Evolutionary conservation across 2,888 invertebrate species (phyloP), one percentile per base, ranked within the genome.

Genomic region (Phragmatobia fuliginosa): DNA sequence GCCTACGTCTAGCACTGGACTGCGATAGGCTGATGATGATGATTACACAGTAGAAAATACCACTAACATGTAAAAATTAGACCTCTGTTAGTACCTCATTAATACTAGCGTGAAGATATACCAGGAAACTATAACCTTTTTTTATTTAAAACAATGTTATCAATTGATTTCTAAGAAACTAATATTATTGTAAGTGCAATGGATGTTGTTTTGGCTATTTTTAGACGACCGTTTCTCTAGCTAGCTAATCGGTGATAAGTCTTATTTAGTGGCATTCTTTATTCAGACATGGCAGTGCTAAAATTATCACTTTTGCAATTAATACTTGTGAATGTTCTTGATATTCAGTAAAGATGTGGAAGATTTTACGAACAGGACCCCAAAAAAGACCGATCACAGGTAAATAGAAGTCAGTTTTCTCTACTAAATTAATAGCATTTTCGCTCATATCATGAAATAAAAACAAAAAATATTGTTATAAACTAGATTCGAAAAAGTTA

Each of bases 151-250:
- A 62, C 8, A 69, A 32, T 66, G 52, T 67, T 62, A 70, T 70
- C 68, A 74, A 77, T 71, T 71, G 62, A 62, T 62, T 79, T 79
- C 76, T 67, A 58, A 76, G 77, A 82, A 80, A 66, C 78, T 73
- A 71, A 71, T 33, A 62, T 66, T 66, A 58, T 72, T 62, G 72
- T 76, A 76, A 66, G 7, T 68, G 62, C 58, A 66, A 61, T 60
- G 41, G 66, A 36, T 68, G 63, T 72, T 73, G 74, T 80, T 75
- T 72, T 74, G 38, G 52, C 63, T 82, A 80, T 82, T 80, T 82
- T 76, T 80, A 79, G 79, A 72, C 7, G 73, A 71, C 62, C 68
- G 70, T 62, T 67, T 72, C 78, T 80, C 73, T 81, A 78, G 80
- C 61, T 59, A 41, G 36, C 59, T 80, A 76, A 77, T 78, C 73